These are phyloP conservation scores for Porites lutea DNA, from an alignment of 64 coral and sea anemone genomes.

Conservation along the genomic window DNA sequence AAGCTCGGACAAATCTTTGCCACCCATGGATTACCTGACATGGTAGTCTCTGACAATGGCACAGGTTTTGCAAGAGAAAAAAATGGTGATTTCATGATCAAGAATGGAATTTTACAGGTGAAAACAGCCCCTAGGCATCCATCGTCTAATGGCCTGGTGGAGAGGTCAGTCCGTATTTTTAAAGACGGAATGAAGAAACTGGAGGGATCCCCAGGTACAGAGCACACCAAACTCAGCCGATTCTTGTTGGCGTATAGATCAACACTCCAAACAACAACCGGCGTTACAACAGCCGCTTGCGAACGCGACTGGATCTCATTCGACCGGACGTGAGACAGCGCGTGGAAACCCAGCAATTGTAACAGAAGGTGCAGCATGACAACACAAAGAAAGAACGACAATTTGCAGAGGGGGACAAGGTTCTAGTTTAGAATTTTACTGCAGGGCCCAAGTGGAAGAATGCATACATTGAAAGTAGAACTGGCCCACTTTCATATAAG, in stretches of 20 bases:
- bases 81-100: conserved; percentile 26
- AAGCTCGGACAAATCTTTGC: conserved; percentile 18
- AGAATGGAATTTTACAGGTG: conserved; percentile 50
- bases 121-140: conserved; percentile 4
- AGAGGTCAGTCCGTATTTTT: neutral
- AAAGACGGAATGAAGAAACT: neutral
- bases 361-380: neutral
- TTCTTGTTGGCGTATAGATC: neutral
- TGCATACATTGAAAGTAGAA: neutral
- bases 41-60: conserved; percentile 60
- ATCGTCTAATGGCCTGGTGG: neutral
- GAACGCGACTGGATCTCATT: neutral
- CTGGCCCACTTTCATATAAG: neutral
- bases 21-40: conserved; percentile 51
- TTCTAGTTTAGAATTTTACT: neutral
- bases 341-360: neutral
- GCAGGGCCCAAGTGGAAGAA: neutral
- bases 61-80: conserved; percentile 26
- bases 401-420: neutral
- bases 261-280: neutral
- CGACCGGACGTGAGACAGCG: neutral
- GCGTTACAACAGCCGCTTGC: neutral
- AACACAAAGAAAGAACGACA: neutral
- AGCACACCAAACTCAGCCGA: neutral
- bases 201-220: neutral